Base-by-base conservation (phyloP, 2,797 vertebrate genomes). In the Pteronotus mesoamericanus region DNA sequence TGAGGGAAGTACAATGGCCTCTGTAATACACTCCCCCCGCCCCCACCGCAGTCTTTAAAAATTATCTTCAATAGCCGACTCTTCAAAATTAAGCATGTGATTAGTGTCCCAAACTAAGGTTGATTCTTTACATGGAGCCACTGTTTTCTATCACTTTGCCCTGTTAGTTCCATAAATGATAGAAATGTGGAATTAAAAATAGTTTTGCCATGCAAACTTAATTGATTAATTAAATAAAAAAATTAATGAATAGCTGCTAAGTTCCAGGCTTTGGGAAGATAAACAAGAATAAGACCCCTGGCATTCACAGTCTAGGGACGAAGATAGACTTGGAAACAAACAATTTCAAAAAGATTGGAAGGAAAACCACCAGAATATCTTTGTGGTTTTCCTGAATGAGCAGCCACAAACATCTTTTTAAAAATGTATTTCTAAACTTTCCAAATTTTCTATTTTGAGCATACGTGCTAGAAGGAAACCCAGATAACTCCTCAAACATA, bases 341-440 rank as follows among this genome's bases (percentile, higher is more conserved):
- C 42, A 18, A 64, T 71, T 92, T 79, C 55, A 21, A 42, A 89
- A 95, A 29, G 88, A 42, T 51, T 53, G 19, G 44, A 53, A 91
- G 46, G 46, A 66, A 90, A 95, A 48, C 19, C 34, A 51, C 19
- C 48, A 44, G 44, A 85, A 44, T 59, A 26, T 74, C 55, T 79
- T 64, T 29, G 46, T 79, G 46, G 3, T 85, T 74, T 61, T 66
- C 16, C 37, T 88, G 71, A 72, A 85, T 42, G 46, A 85, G 64
- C 78, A 66, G 16, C 32, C 59, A 32, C 29, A 32, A 59, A 59
- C 29, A 32, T 32, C 61, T 61, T 32, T 14, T n/a, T 9, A 29
- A 61, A 61, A 61, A 61, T 61, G 29, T 48, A 86, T 86, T 96
- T 92, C 19, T 93, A 78, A 87, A 95, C 51, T 44, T 69, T 93